Evolutionary conservation across 2,113 vertebrate species (phyloP), one percentile per base, ranked within the genome.

Genomic region (Syrmaticus mikado): DNA sequence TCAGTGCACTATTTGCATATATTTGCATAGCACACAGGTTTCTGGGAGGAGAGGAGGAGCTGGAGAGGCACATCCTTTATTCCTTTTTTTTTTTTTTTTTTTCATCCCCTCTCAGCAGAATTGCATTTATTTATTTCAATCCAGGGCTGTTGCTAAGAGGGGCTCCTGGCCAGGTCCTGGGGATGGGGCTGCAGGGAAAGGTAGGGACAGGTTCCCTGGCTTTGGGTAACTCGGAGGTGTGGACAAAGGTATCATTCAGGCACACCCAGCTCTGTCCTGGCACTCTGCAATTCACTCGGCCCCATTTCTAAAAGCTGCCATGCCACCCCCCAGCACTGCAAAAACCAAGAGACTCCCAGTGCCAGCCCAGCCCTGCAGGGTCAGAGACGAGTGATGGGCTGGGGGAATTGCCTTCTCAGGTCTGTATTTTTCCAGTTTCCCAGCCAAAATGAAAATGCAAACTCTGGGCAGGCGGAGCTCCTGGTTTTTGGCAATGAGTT

Each of bases 21-120:
- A 96, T 93, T 93, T 90, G 90, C 93, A 87, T 64, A 92, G 73
- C 89, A 77, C 78, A 34, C 73, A 22, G 93, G 92, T 88, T 94
- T 82, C 86, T 84, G 92, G 92, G 78, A 87, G 53, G 82, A 50
- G 79, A 87, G 55, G 80, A 94, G 95, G 94, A 4, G 8, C 95
- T 92, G 93, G 90, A 95, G 82, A 93, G 53, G 67, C 92, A 70
- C 75, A 48, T 86, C 83, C 72, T 91, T 78, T 91, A 84, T 91
- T 82, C 62, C 22, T 38, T 43, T 88, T 58, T 38, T 46, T 17
- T 28, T 76, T 34, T 45, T 46, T 52, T 43, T 60, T 75, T 28
- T 27, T 15, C 7, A 11, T 71, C 7, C 17, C n/a, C 28, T 81
- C 85, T 71, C n/a, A 45, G 66, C 67, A 78, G 58, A 80, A 70